These are phyloP conservation scores for Acanthosoma haemorrhoidale DNA, from an alignment of 2,888 invertebrate genomes.

Conservation along the genomic window DNA sequence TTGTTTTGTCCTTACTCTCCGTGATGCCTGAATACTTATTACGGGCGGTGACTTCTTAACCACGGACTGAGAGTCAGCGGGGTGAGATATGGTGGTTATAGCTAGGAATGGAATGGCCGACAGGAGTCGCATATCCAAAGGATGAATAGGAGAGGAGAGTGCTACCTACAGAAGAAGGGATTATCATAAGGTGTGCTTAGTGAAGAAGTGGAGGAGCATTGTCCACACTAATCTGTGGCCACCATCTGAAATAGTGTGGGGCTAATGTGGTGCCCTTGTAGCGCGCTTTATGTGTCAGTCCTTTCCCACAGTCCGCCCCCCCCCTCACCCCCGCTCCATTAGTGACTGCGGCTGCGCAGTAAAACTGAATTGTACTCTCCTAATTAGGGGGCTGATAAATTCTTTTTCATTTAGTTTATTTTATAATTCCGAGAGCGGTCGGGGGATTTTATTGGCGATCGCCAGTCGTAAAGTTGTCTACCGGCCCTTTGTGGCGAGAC, in stretches of 20 bases:
- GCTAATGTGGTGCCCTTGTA: constrained; percentile 11
- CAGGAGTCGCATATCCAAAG: neutral
- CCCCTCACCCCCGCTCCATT: no score
- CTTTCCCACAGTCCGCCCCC: constrained; percentile 5
- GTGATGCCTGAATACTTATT: no score
- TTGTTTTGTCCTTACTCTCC: no score
- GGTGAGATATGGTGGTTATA: no score
- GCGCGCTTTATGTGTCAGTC: constrained; percentile 12
- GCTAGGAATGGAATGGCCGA: neutral
- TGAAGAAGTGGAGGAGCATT: constrained; percentile 11
- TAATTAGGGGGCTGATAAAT: constrained; percentile 9
- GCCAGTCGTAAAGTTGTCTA: constrained; percentile 6
- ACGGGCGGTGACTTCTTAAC: no score
- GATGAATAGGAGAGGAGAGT: neutral
- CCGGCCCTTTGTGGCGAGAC: constrained; percentile 4
- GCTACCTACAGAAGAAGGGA: neutral
- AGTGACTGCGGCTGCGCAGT: constrained; percentile 4
- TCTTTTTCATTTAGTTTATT: constrained; percentile 12
- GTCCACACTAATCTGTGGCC: constrained; percentile 7
- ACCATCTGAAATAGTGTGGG: constrained; percentile 5
- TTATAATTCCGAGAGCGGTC: neutral
- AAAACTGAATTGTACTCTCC: constrained; percentile 12
- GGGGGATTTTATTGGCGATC: constrained; percentile 4
- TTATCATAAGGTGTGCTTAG: constrained; percentile 10
- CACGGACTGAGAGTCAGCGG: no score